Conservation (phyloP, 2,113 vertebrate species). For the Oxygymnocypris stewartii region DNA sequence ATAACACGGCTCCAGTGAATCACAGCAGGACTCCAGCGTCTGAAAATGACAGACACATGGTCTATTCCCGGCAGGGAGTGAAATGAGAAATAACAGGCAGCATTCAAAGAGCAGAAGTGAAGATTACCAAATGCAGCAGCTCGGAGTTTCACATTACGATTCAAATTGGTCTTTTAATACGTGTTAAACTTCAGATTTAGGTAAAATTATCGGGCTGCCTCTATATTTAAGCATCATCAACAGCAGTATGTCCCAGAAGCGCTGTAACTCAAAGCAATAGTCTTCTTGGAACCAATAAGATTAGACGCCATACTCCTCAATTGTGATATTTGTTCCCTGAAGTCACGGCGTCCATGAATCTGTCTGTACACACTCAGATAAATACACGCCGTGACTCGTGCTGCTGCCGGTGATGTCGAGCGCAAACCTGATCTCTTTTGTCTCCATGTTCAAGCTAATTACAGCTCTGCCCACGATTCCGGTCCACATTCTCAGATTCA, state of each 20-base stretch:
- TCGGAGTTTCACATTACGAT: too few relatives aligned
- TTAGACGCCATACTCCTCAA: not conserved
- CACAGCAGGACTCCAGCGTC: constrained; percentile 5
- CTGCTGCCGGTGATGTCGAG: constrained; percentile 1
- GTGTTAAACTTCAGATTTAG: not conserved
- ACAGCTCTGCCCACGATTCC: constrained; percentile 50
- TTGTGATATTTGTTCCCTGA: constrained; percentile 17
- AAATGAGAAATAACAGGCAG: constrained; percentile 18
- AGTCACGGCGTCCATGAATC: not conserved
- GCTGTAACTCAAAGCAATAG: not conserved
- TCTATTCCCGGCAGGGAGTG: not conserved
- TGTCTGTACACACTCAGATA: not conserved
- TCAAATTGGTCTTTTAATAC: not conserved
- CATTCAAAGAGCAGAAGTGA: constrained; percentile 11
- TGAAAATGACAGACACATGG: constrained; percentile 4
- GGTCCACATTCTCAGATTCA: constrained; percentile 36
- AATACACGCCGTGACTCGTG: not conserved
- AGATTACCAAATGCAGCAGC: not conserved
- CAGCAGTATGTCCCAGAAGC: constrained; percentile 3
- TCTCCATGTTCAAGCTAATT: constrained; percentile 44
- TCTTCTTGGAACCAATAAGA: constrained; percentile 18
- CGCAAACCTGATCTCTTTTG: constrained; percentile 37
- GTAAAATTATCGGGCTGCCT: not conserved
- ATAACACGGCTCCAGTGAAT: not conserved
- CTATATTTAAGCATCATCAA: constrained; percentile 3